Conservation (phyloP, 2,113 vertebrate genomes). For the Pollimyrus isidori region DNA sequence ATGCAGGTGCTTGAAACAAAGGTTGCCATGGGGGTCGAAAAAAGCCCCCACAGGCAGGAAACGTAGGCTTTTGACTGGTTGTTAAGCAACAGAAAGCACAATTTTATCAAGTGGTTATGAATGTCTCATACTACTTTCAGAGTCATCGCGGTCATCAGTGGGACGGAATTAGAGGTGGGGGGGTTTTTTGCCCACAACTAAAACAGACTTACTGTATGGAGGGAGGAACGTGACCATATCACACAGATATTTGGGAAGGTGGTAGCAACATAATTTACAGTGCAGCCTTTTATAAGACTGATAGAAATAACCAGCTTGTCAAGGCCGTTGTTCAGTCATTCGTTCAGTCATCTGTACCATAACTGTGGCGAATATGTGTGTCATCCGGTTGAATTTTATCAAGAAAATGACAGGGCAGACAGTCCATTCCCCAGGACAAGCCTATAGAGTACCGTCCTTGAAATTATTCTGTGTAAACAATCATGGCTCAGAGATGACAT, state of each 20-base stretch:
- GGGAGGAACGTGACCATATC: not conserved
- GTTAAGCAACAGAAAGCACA: conserved; percentile 6
- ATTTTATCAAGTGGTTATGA: not conserved
- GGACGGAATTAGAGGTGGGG: not conserved
- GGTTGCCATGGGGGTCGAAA: conserved; percentile 13
- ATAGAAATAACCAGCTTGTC: not conserved
- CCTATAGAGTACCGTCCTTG: not conserved
- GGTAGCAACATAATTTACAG: not conserved
- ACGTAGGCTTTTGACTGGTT: conserved; percentile 5
- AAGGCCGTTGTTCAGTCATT: not conserved
- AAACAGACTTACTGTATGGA: not conserved
- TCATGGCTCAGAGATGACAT: not conserved
- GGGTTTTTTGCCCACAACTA: not conserved
- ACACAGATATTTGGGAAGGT: not conserved
- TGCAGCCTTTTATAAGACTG: not conserved
- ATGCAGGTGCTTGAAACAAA: conserved; percentile 6
- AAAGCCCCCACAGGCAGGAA: not conserved
- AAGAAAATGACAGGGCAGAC: not conserved
- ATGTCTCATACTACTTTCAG: not conserved
- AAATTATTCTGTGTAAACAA: not conserved
- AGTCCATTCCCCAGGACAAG: not conserved
- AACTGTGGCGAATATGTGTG: not conserved
- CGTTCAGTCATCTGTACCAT: not conserved
- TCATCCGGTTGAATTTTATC: not conserved
- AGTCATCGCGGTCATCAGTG: not conserved